These are phyloP conservation scores for Pangasius macronema DNA, from an alignment of 2,797 vertebrate genomes.

Conservation along the genomic window DNA sequence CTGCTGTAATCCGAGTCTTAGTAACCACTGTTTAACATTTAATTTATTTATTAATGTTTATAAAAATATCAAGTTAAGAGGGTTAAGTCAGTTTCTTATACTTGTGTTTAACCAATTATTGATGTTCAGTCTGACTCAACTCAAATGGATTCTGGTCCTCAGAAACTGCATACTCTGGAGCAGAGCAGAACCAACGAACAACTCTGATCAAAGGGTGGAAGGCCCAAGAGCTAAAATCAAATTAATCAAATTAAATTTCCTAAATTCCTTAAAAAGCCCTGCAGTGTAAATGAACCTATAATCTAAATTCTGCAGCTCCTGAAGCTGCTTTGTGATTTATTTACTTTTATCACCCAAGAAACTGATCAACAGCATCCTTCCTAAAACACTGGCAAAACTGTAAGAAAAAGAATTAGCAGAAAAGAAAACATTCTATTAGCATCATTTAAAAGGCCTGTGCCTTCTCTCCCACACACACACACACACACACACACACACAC, in stretches of 20 bases:
- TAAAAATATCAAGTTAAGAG: background rate
- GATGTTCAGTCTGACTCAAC: background rate
- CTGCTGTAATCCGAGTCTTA: too few species aligned
- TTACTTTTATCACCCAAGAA: background rate
- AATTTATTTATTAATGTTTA: background rate
- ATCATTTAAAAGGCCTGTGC: background rate
- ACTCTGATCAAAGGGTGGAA: background rate
- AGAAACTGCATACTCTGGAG: background rate
- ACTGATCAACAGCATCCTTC: background rate
- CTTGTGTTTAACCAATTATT: background rate
- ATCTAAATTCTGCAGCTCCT: background rate
- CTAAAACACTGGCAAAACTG: background rate
- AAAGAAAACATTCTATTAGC: background rate
- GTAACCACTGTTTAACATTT: background rate
- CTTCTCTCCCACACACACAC: background rate
- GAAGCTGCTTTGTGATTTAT: background rate
- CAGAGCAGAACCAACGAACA: background rate
- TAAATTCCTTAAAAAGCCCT: background rate
- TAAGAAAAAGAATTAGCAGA: background rate
- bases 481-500: background rate
- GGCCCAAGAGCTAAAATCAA: background rate
- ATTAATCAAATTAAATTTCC: background rate
- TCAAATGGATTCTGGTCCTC: background rate
- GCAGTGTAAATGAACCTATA: background rate
- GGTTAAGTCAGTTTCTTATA: background rate